Conservation (phyloP, 2,797 vertebrate genomes). For the Anguilla anguilla region DNA sequence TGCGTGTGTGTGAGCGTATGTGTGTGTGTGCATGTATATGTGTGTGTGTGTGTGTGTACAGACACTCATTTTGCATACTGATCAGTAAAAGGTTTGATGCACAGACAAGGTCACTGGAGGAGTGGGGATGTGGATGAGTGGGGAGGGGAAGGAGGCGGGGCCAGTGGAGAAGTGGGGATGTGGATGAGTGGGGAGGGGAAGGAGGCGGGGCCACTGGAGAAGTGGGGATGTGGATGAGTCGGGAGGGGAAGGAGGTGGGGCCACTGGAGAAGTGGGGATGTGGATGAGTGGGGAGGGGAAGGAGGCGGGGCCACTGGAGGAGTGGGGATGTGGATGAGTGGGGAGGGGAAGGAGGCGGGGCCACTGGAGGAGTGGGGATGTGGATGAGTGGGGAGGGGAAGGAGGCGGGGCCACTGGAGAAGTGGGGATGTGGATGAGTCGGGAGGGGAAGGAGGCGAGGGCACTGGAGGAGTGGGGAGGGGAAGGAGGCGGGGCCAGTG, state of each 20-base stretch:
- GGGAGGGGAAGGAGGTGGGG: background rate
- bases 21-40: background rate
- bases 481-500: background rate
- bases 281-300: too few species aligned
- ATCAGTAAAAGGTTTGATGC: background rate
- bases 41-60: too few species aligned
- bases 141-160: background rate
- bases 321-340: too few species aligned
- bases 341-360: background rate
- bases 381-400: background rate
- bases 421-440: too few species aligned
- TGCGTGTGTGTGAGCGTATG: background rate
- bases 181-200: background rate
- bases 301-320: background rate
- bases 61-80: background rate
- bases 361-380: slow-evolving; percentile 38
- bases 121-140: background rate
- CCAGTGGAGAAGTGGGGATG: slow-evolving; percentile 38
- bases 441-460: background rate
- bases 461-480: slow-evolving; percentile 34
- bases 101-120: background rate
- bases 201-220: background rate
- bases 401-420: too few species aligned
- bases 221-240: too few species aligned
- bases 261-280: too few species aligned